Evolutionary conservation across 2,113 vertebrate genomes (phyloP).

Genomic region (Pyrgilauda ruficollis): DNA sequence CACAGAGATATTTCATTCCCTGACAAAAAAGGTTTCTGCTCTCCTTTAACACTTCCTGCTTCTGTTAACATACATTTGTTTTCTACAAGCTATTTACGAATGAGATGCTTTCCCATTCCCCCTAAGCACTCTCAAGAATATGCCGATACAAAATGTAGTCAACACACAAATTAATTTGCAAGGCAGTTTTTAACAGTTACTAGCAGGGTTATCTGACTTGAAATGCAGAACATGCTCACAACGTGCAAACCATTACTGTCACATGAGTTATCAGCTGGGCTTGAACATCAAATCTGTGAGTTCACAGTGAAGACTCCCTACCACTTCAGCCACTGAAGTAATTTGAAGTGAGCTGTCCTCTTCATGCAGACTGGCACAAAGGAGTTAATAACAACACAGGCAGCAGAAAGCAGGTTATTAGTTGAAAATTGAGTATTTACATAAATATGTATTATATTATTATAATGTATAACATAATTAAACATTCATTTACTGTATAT

Average conservation of each 20-base stretch:
- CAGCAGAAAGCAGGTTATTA: not conserved
- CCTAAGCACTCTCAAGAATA: not conserved
- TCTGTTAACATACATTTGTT: not conserved
- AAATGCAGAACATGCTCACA: not conserved
- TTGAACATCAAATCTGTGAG: not conserved
- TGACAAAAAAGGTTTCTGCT: not conserved
- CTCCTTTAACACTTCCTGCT: not conserved
- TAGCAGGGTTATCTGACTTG: not conserved
- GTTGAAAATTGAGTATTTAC: not conserved
- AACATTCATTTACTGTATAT: not conserved
- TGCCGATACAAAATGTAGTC: not conserved
- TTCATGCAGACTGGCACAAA: not conserved
- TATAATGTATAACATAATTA: not conserved
- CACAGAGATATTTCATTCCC: not conserved
- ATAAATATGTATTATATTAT: not conserved
- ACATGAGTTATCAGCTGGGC: not conserved
- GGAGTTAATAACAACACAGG: not conserved
- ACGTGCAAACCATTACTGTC: not conserved
- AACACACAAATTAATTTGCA: not conserved
- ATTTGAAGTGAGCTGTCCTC: not conserved
- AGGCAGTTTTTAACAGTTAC: not conserved
- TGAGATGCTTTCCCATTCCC: not conserved
- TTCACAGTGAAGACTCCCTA: not conserved
- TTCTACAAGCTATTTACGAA: not conserved
- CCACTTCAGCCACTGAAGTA: not conserved